A percentile compares a stretch with the other conserved stretches of the same genome.
phyloP scores from a whole-genome alignment of 1,140 invertebrate genomes.

The Maconellicoccus hirsutus region DNA sequence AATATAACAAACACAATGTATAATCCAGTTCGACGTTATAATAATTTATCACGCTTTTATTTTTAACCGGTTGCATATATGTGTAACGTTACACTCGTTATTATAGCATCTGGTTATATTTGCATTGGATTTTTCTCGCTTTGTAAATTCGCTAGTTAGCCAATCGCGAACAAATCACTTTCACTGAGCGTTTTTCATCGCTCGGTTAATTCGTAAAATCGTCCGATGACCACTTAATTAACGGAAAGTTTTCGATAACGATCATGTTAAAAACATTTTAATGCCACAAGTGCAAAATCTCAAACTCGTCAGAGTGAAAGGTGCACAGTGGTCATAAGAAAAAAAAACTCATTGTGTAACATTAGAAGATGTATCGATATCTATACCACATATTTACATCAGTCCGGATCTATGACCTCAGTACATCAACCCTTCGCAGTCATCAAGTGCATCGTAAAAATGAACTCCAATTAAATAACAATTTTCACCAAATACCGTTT shows the following conservation, averaged over 20 bases:
- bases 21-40: background rate
- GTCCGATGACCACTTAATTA: background rate
- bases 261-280: conserved; percentile 10
- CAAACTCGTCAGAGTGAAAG: background rate
- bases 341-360: too few relatives aligned
- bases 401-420: too few relatives aligned
- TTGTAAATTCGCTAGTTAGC: too few relatives aligned
- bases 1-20: too few relatives aligned
- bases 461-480: background rate
- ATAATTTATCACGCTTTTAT: background rate
- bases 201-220: background rate
- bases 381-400: too few relatives aligned
- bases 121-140: background rate
- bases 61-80: background rate
- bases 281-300: background rate
- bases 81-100: background rate
- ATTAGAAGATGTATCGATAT: too few relatives aligned
- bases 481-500: background rate
- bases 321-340: too few relatives aligned
- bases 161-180: background rate
- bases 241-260: conserved; percentile 3
- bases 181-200: background rate
- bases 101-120: background rate
- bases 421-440: too few relatives aligned
- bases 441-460: too few relatives aligned